phyloP scores from a whole-genome alignment of 2,113 vertebrate genomes.

The Planiliza haematocheilus region DNA sequence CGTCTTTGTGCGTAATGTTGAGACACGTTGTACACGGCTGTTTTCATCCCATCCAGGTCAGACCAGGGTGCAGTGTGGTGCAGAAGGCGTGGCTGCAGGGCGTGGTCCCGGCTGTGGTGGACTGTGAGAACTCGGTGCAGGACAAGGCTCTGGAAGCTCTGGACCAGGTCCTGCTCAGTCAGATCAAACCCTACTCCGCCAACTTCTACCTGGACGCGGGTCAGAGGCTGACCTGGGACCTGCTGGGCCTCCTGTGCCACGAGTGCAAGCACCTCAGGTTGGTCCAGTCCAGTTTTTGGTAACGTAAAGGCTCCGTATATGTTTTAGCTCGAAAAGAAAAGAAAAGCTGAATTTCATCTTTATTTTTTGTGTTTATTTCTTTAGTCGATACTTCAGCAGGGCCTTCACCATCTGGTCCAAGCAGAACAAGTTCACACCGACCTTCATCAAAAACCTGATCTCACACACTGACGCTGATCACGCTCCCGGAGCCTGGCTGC shows the following conservation, averaged over 20 bases:
- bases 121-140: conserved; percentile 88
- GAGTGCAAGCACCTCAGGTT: conserved; percentile 89
- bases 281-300: no score
- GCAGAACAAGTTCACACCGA: conserved; percentile 87
- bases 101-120: conserved; percentile 87
- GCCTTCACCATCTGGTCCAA: conserved; percentile 89
- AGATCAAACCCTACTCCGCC: conserved; percentile 80
- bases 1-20: no score
- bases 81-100: conserved; percentile 91
- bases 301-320: no score
- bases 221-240: conserved; percentile 89
- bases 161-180: conserved; percentile 87
- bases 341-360: background rate
- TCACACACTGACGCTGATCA: conserved; percentile 88
- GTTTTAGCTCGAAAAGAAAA: no score
- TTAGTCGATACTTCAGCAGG: conserved; percentile 90
- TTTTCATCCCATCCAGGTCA: conserved; percentile 76
- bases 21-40: no score
- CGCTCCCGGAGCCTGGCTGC: conserved; percentile 89
- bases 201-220: conserved; percentile 59
- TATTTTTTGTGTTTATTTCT: background rate
- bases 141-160: conserved; percentile 93
- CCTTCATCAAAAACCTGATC: conserved; percentile 85
- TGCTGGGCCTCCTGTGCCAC: conserved; percentile 86
- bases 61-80: conserved; percentile 73